Evolutionary conservation across 2,888 invertebrate genomes (phyloP), one percentile per base, ranked within the genome.

Genomic region (Himalopsyche japonica): DNA sequence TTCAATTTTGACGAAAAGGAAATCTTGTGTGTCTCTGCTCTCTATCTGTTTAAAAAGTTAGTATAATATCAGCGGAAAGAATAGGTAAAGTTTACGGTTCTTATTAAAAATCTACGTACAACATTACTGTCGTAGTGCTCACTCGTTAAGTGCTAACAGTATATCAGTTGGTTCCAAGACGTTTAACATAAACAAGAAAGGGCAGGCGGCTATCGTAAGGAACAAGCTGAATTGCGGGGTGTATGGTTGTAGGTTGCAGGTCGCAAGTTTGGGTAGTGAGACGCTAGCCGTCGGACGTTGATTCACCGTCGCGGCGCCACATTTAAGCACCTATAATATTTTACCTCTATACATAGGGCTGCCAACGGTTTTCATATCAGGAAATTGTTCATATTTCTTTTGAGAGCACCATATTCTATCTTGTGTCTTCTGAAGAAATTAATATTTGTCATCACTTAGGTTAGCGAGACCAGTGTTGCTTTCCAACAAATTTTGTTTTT

Each of bases 281-380:
- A 70, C 70, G 70, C 70, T 70, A 70, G 70, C 70, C 70, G 70
- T 70, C 70, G 70, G 70, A 70, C 70, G 70, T 70, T 70, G 70
- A 70, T 70, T 70, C 70, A 70, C 70, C 70, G 70, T 70, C 70
- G 70, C 70, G 70, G 70, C 70, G 70, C 70, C 70, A 70, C 70
- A 70, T 70, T 70, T 70, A 70, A 70, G 70, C 70, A 70, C 70
- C 70, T 27, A 70, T 27, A 70, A 70, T 70, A 70, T 70, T 70
- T 70, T 27, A 70, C 70, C 70, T 20, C 70, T 70, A 30, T 27
- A 15, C 27, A 12, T 30, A 70, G 70, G 70, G 70, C 27, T 70
- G 30, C 70, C 70, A 12, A 70, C 70, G 70, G 12, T 10, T 70
- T 30, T 27, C 70, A 12, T 10, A 27, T 27, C 70, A 27, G 70